Base-by-base conservation (phyloP, 2,113 vertebrate genomes). In the Cochlearius cochlearius region DNA sequence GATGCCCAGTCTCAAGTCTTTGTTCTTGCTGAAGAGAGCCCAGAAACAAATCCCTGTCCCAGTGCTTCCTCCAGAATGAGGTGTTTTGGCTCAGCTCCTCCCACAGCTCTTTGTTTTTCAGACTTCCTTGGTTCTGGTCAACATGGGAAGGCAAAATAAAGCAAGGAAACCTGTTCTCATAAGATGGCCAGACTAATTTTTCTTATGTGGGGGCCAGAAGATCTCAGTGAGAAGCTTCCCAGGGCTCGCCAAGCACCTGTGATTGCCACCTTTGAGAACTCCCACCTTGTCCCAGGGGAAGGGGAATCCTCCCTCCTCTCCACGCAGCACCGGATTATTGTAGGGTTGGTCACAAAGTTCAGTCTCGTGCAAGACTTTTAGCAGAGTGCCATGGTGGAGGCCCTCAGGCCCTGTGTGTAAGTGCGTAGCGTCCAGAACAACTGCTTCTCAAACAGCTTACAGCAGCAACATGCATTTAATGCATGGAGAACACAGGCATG, bases 71-170 rank as follows among this genome's bases (percentile, higher is more conserved):
- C 55, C 1, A 2, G 21, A 1, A 3, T 9, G 30, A 90, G 71
- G 66, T 32, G 52, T 75, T 92, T 68, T 56, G 47, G n/a, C 52
- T 94, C 73, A 78, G 8, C 41, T 90, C 73, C 68, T 87, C 87
- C 59, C 58, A 74, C 43, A 41, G 13, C 63, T 88, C 88, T 95
- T 97, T 96, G 94, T 93, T 90, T 96, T 74, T 91, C 83, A 74
- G 39, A 96, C 81, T 94, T 96, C 91, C 87, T 88, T 93, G 94
- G 89, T 77, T 83, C 88, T 93, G 75, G 72, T 92, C 87, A 94
- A 94, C 63, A 84, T 88, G 75, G 52, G 68, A 94, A 96, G 59
- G 67, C 45, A 41, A 79, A 96, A 96, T 96, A 95, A 89, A 95
- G 91, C 93, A 96, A 93, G 85, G 94, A 96, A 97, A 95, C 87